Evolutionary conservation across 2,113 vertebrate species (phyloP), one percentile per base, ranked within the genome.

Genomic region (Lophura nycthemera): DNA sequence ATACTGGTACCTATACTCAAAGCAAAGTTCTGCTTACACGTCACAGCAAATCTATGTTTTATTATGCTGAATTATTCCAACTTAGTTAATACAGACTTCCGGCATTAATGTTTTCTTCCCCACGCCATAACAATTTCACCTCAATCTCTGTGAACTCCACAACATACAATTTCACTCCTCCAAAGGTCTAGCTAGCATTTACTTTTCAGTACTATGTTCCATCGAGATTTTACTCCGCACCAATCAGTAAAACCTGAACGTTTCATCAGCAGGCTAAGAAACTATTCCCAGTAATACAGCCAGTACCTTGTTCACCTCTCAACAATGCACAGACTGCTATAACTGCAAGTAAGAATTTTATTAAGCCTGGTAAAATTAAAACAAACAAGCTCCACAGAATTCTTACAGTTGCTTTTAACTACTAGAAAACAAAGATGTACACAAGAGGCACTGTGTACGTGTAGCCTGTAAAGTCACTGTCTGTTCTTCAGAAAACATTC

Each of bases 21-120:
- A 92, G 67, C 43, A 86, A 71, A 59, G 47, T 65, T 66, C 22
- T 18, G 11, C 29, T 69, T 42, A 22, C 2, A 29, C 1, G 21
- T 75, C 88, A 90, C 73, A 82, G 15, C 79, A 74, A 84, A 47
- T 16, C 50, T 72, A 78, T 22, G 17, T 89, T 90, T 65, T 64
- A 81, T 61, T 87, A 94, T 79, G 47, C 73, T 86, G 67, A 92
- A 88, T 90, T 80, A 84, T 61, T 88, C 52, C 78, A 93, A 94
- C 93, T 86, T 59, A 96, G 92, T 54, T 80, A 79, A 92, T 83
- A 66, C 54, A 92, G 73, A 30, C 34, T 93, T 95, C 87, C 89
- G 82, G 90, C 78, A 91, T 83, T 61, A 74, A 80, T 50, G 34
- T 7, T 79, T 92, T 78, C 50, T 54, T 27, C 17, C 30, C 75